A percentile compares a stretch with the other conserved stretches of the same genome.
Conservation (phyloP, 2,113 vertebrate genomes). For the Mormyrus iriodes region DNA sequence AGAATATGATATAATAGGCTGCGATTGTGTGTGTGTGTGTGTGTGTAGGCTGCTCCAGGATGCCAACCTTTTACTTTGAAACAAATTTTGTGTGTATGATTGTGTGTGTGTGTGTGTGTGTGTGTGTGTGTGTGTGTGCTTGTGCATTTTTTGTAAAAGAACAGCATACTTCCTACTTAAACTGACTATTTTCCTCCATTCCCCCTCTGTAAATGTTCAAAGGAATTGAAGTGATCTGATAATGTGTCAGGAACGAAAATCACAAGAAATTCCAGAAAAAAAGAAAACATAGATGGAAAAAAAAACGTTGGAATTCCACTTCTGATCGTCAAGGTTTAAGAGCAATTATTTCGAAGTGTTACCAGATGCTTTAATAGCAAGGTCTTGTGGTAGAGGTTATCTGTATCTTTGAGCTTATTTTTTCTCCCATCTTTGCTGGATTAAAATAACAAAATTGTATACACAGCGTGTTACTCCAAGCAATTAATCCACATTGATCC, state of each 20-base stretch:
- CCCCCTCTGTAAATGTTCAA: constrained; percentile 2
- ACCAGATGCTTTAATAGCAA: constrained; percentile 46
- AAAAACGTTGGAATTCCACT: constrained; percentile 24
- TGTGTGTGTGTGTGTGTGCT: not conserved
- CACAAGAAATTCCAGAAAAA: constrained; percentile 37
- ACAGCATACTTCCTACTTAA: not conserved
- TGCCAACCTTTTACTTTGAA: too few relatives aligned
- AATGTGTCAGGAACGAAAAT: constrained; percentile 17
- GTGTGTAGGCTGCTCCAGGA: too few relatives aligned
- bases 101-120: not conserved
- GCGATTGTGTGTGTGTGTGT: not conserved
- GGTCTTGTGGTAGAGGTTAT: constrained; percentile 40
- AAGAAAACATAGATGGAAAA: constrained; percentile 46
- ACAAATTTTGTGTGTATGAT: not conserved
- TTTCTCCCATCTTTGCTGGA: constrained; percentile 25
- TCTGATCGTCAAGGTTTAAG: constrained; percentile 48
- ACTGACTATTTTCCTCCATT: not conserved
- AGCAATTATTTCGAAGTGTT: constrained; percentile 52
- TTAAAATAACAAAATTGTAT: constrained; percentile 19
- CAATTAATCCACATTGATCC: constrained; percentile 15
- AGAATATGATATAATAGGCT: too few relatives aligned
- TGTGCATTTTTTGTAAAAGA: not conserved
- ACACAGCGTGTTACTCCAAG: not conserved
- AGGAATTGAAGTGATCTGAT: constrained; percentile 19
- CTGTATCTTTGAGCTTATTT: constrained; percentile 27